Evolutionary conservation across 2,797 vertebrate species (phyloP).

Genomic region (Esox masquinongy): DNA sequence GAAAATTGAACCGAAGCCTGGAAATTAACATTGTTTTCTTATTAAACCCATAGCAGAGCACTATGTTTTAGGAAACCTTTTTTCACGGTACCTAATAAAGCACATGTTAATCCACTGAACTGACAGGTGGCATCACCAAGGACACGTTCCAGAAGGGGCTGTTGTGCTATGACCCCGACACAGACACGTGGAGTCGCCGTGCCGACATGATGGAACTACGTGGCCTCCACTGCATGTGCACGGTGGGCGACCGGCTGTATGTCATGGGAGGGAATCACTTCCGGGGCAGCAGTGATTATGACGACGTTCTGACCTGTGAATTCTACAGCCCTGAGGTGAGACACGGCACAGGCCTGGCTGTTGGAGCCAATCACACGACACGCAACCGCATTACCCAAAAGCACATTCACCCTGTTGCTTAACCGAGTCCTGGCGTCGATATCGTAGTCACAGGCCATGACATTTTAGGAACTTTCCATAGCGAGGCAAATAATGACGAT

Average conservation of each 20-base stretch:
- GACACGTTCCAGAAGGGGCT: constrained; percentile 84
- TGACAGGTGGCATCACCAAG: constrained; percentile 78
- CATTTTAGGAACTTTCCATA: background rate
- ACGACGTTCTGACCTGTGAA: constrained; percentile 80
- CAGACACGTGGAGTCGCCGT: constrained; percentile 68
- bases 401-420: background rate
- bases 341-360: background rate
- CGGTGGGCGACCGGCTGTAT: constrained; percentile 75
- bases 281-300: constrained; percentile 78
- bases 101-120: background rate
- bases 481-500: background rate
- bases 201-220: constrained; percentile 81
- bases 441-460: background rate
- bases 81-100: background rate
- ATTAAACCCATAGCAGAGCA: background rate
- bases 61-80: background rate
- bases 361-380: background rate
- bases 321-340: constrained; percentile 71
- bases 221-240: constrained; percentile 85
- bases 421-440: background rate
- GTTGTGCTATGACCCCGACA: constrained; percentile 71
- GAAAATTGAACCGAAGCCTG: background rate
- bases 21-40: background rate
- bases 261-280: constrained; percentile 86
- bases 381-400: background rate